Base-by-base conservation (phyloP, 1,140 invertebrate genomes). In the Drosophila trapezifrons region DNA sequence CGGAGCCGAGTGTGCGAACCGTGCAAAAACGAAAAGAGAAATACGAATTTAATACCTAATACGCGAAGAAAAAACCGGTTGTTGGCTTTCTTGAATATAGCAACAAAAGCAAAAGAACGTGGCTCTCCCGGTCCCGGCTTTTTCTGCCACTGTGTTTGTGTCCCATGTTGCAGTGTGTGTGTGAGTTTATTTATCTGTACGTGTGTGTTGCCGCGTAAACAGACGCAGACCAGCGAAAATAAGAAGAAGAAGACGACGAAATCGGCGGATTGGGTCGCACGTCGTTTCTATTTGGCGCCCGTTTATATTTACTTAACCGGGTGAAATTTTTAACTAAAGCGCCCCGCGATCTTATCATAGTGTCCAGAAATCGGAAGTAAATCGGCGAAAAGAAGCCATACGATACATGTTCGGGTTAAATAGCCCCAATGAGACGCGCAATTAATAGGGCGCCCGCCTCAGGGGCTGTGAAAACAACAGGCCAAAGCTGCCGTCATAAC, bases 271-370 rank as follows among this genome's bases (percentile, higher is more conserved):
- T 38, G 18, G 29, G 55, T 45, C 78, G 60, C 74, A 84, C 55
- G 47, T 74, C 71, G 60, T 42, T 59, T 58, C 51, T 32, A 77
- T 87, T 86, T 87, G 82, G 82, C 82, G 78, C 82, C 83, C 81
- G 79, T 87, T 85, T 82, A 78, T 76, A 76, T 86, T 81, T 78
- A 72, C 60, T 77, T 78, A 67, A 8, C 55, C 70, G 54, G 62
- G 82, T 78, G 78, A 78, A 86, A 86, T 66, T 81, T 78, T 77
- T 20, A 45, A 18, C 6, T 57, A 25, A 51, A 51, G 57, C 35
- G 35, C 17, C 20, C 32, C 29, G 29, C 32, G 13, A 56, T 27
- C 40, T 10, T 22, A 42, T 27, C 46, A 20, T 42, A 43, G 67
- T 42, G 32, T 17, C 13, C 25, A 56, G 25, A 75, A 38, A 25